phyloP scores from a whole-genome alignment of 2,797 vertebrate species.

The Syncerus caffer region DNA sequence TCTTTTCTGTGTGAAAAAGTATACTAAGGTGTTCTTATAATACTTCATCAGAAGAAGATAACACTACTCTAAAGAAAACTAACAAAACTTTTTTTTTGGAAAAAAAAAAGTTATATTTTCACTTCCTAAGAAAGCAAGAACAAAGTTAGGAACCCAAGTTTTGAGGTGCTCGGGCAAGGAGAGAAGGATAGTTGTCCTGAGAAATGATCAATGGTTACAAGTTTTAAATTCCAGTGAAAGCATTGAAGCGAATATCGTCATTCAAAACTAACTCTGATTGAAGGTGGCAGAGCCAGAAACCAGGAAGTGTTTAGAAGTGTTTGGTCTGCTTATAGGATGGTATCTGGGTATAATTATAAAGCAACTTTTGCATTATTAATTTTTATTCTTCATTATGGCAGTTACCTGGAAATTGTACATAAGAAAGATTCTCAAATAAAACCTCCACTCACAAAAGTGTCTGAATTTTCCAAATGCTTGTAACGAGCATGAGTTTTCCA shows the following conservation, averaged over 20 bases:
- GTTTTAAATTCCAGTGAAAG: neutral
- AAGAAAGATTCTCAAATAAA: neutral
- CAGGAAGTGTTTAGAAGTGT: neutral
- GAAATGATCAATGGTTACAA: neutral
- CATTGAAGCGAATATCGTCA: neutral
- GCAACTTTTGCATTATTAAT: neutral
- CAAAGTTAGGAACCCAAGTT: neutral
- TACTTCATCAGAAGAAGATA: neutral
- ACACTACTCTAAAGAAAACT: neutral
- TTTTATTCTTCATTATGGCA: conserved; percentile 1
- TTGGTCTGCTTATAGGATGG: neutral
- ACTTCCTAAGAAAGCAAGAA: neutral
- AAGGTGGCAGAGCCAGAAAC: neutral
- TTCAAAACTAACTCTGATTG: neutral
- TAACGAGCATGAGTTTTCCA: neutral
- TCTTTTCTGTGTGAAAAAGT: neutral
- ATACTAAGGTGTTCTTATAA: neutral
- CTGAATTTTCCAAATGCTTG: neutral
- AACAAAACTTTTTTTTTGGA: neutral
- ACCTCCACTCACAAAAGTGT: neutral
- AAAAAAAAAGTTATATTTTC: neutral
- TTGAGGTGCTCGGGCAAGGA: neutral
- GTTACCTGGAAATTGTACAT: neutral
- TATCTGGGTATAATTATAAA: neutral
- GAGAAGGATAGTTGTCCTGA: neutral